Conservation (phyloP, 2,888 invertebrate genomes). For the Drosophila merina region DNA sequence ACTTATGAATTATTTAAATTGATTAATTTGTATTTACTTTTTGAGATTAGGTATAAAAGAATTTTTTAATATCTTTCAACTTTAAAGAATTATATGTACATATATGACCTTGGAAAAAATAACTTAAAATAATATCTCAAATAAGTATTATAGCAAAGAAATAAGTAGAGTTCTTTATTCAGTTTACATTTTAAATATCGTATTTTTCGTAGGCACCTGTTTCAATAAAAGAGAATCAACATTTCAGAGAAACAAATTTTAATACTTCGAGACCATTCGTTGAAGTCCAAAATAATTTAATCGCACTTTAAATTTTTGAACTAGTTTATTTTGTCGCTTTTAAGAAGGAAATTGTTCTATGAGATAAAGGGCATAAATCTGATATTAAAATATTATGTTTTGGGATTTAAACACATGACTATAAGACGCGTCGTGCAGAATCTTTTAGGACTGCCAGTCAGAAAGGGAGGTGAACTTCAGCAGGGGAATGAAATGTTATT, state of each 20-base stretch:
- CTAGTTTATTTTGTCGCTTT: not conserved
- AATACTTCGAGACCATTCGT: no score
- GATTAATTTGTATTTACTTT: no score
- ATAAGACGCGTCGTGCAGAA: not conserved
- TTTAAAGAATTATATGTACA: no score
- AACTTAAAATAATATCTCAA: no score
- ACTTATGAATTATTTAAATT: not conserved
- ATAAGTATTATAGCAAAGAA: no score
- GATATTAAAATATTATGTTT: not conserved
- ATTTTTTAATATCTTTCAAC: no score
- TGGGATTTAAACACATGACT: not conserved
- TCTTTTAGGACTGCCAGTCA: not conserved
- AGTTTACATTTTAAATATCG: constrained; percentile 8
- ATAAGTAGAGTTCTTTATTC: no score
- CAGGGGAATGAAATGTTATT: not conserved
- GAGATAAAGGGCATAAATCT: not conserved
- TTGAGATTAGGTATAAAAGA: no score
- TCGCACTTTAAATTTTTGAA: not conserved
- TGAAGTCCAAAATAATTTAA: not conserved
- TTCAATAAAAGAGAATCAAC: not conserved
- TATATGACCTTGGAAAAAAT: no score
- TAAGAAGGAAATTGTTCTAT: not conserved
- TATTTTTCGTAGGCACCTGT: no score
- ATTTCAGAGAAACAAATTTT: not conserved
- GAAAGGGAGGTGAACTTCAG: not conserved